These are phyloP conservation scores for Catharus minimus DNA, from an alignment of 2,113 vertebrate genomes.

Conservation along the genomic window DNA sequence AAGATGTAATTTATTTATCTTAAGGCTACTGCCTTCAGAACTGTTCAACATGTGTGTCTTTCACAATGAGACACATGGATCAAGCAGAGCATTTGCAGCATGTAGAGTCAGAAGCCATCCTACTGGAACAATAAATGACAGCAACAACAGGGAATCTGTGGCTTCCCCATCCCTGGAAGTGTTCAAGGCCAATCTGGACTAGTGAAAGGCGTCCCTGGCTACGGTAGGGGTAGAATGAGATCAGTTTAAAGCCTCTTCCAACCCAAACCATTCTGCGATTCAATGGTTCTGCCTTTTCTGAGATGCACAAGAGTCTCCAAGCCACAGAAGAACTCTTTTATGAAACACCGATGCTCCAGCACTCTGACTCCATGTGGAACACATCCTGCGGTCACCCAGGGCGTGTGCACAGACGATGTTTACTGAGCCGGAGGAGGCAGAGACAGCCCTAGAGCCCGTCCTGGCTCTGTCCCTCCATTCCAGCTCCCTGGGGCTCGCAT, in stretches of 20 bases:
- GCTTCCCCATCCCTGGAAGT: background rate
- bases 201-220: background rate
- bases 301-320: rapidly evolving
- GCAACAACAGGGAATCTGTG: background rate
- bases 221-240: background rate
- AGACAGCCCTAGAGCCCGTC: background rate
- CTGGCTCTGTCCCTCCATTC: rapidly evolving
- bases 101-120: rapidly evolving
- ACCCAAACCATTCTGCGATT: background rate
- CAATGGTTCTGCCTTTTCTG: background rate
- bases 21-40: background rate
- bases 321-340: background rate
- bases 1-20: background rate
- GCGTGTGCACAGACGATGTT: rapidly evolving
- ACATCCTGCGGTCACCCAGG: background rate
- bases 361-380: rapidly evolving
- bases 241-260: too few species aligned
- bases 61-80: rapidly evolving
- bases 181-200: background rate
- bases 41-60: rapidly evolving
- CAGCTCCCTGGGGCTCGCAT: background rate
- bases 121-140: background rate
- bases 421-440: background rate
- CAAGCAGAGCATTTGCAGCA: background rate
- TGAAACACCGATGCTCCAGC: rapidly evolving